Evolutionary conservation across 2,113 vertebrate genomes (phyloP), one percentile per base, ranked within the genome.

Genomic region (Stomatorhinus ivindoensis): DNA sequence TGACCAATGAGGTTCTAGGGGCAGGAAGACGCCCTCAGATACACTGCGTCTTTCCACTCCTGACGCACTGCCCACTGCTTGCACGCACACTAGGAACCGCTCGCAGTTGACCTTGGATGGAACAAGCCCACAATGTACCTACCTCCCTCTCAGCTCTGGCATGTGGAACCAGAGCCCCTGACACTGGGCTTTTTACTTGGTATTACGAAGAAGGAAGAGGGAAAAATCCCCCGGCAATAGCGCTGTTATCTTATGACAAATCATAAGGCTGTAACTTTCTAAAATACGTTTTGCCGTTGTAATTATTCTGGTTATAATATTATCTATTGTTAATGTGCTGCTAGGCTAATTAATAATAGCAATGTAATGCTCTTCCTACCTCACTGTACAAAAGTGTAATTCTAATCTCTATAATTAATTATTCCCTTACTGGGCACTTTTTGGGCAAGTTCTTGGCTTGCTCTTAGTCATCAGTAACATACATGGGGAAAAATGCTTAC

Each of bases 81-180:
- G n/a, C 84, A 15, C 13, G 0, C 85, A 39, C 46, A 6, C 48
- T 51, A 2, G 48, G 19, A 86, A 35, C 15, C 1, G n/a, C 7
- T 48, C 21, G 17, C 83, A 9, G 21, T 86, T 53, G 85, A 87
- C 85, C 85, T 87, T 87, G 85, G 27, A 53, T 53, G 85, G n/a
- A 24, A 51, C 48, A 51, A 35, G 13, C 24, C 48, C 46, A 31
- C 46, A 47, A 27, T 15, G 47, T 48, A 83, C 6, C 21, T 19
- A 10, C 80, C 21, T 21, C 31, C 46, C 46, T 13, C 10, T 50
- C 19, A 13, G 24, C 24, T n/a, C 46, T 85, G 83, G 24, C 10
- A 27, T 46, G 24, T 27, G n/a, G 47, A 50, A 24, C 35, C 24
- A 50, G 47, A 86, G 21, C 51, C 5, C 4, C 47, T 48, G 84